Percentiles rank a stretch among this genome's conserved stretches.
Evolutionary conservation across 2,888 invertebrate genomes (phyloP).

Genomic region (Bibio marci): DNA sequence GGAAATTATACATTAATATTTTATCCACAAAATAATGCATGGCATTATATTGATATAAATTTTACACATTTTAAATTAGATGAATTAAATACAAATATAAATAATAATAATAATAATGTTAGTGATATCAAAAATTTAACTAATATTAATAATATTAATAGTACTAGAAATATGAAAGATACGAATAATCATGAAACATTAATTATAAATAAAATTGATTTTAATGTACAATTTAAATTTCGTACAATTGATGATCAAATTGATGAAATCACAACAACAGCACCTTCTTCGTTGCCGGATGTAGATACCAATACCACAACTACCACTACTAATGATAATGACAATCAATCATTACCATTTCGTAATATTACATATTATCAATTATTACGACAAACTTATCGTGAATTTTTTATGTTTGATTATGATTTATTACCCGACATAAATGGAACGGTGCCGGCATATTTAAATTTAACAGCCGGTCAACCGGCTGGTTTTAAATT

Average conservation of each 20-base stretch:
- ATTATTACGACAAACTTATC: slow-evolving; percentile 41
- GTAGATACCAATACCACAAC: neutral
- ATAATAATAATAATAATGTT: slow-evolving; percentile 2
- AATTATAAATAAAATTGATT: neutral
- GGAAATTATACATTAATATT: slow-evolving; percentile 31
- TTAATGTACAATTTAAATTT: neutral
- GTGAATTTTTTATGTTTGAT: slow-evolving; percentile 59
- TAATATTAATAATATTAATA: slow-evolving; percentile 18
- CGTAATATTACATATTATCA: slow-evolving; percentile 23
- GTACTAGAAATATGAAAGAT: slow-evolving; percentile 21
- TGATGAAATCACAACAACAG: neutral
- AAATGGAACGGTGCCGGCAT: slow-evolving; percentile 42
- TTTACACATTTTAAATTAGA: slow-evolving; percentile 13
- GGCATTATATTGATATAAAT: slow-evolving; percentile 38
- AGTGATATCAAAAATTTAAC: neutral
- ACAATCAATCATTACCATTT: slow-evolving; percentile 20
- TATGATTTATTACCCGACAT: slow-evolving; percentile 49
- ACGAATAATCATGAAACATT: neutral
- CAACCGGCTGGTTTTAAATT: slow-evolving; percentile 50
- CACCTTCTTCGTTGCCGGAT: too few relatives aligned
- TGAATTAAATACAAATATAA: neutral
- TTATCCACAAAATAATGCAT: slow-evolving; percentile 36
- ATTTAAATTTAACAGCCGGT: slow-evolving; percentile 48
- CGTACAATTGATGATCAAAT: neutral
- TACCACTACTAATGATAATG: neutral